Conservation (phyloP, 1,140 invertebrate species). For the Homalodisca vitripennis region DNA sequence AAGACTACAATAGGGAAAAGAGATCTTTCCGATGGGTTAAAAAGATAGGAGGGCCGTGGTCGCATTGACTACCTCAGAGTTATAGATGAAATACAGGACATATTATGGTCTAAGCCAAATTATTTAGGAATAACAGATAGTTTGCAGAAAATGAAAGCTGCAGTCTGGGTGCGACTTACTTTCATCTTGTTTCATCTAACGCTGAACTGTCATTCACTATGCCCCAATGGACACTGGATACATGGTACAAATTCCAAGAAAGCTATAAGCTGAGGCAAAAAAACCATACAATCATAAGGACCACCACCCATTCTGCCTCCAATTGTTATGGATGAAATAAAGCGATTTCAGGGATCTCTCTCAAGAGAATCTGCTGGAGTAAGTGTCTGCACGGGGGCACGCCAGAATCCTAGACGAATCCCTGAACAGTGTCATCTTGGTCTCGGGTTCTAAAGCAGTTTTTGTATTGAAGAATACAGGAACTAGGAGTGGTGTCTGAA, state of each 20-base stretch:
- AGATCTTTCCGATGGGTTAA: slow-evolving; percentile 15
- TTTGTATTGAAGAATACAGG: not conserved
- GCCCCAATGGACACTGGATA: slow-evolving; percentile 2
- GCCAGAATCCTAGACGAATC: slow-evolving; percentile 6
- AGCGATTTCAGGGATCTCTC: slow-evolving; percentile 5
- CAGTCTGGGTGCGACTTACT: not conserved
- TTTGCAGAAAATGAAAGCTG: slow-evolving; percentile 3
- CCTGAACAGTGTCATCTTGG: slow-evolving; percentile 14
- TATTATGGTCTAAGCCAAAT: too few relatives aligned
- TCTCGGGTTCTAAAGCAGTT: not conserved
- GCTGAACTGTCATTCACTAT: not conserved
- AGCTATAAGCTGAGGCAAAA: not conserved
- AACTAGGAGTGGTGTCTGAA: not conserved
- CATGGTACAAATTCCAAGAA: slow-evolving; percentile 21
- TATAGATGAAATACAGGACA: not conserved
- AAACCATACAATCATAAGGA: not conserved
- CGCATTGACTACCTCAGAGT: not conserved
- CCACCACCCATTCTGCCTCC: not conserved
- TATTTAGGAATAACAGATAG: too few relatives aligned
- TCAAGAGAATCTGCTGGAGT: not conserved
- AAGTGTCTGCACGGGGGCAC: slow-evolving; percentile 13
- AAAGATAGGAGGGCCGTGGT: slow-evolving; percentile 13
- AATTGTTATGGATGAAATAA: not conserved
- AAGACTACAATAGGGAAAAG: not conserved
- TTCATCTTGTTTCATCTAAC: not conserved